These are phyloP conservation scores for Apteryx mantelli DNA, from an alignment of 2,113 vertebrate species.

Conservation along the genomic window DNA sequence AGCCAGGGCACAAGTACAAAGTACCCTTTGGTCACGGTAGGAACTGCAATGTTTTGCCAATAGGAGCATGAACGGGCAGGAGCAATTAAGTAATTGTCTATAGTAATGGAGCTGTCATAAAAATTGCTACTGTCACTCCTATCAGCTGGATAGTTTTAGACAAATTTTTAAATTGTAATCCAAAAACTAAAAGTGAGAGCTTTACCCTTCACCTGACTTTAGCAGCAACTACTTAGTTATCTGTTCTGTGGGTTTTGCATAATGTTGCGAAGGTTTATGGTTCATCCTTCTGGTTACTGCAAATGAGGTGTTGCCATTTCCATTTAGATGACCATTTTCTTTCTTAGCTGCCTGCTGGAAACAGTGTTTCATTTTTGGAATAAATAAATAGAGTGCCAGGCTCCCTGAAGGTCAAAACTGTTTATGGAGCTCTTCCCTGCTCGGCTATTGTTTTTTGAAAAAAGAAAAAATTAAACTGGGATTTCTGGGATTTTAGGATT, in stretches of 20 bases:
- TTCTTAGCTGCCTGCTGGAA: neutral
- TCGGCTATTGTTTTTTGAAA: neutral
- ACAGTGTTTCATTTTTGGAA: neutral
- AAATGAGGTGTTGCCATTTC: constrained; percentile 16
- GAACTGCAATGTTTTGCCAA: neutral
- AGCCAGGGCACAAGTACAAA: neutral
- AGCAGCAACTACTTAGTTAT: neutral
- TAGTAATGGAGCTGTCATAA: neutral
- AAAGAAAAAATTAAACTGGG: neutral
- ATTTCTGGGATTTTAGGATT: constrained; percentile 66
- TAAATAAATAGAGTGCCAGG: neutral
- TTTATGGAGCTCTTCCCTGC: neutral
- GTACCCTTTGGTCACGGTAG: neutral
- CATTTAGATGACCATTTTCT: neutral
- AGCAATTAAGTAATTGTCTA: neutral
- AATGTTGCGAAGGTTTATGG: neutral
- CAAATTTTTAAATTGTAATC: neutral
- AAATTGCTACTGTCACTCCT: accelerated
- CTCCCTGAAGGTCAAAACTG: constrained; percentile 29
- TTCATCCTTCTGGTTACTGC: neutral
- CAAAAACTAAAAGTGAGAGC: neutral
- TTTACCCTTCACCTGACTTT: neutral
- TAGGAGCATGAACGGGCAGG: neutral
- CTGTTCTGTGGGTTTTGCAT: neutral
- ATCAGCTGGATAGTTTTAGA: neutral